Conservation (phyloP, 1,140 invertebrate species). For the Tetranychus urticae region DNA sequence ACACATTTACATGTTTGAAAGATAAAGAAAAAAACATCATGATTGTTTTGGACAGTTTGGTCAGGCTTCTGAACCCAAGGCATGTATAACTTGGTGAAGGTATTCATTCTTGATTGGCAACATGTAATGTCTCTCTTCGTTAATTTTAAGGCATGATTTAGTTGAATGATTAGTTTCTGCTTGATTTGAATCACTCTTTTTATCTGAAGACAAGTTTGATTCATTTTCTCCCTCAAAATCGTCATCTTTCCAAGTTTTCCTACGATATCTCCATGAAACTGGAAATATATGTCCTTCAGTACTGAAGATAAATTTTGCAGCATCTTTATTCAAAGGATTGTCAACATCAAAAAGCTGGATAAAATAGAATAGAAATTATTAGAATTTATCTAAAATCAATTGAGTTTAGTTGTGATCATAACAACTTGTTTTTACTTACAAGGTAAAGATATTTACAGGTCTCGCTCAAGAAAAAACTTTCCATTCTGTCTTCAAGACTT, state of each 20-base stretch:
- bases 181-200: background rate
- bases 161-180: conserved; percentile 1
- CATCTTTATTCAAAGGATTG: conserved; percentile 34
- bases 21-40: too few species aligned
- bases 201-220: background rate
- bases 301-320: conserved; percentile 33
- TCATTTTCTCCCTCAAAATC: background rate
- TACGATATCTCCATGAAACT: conserved; percentile 23
- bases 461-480: conserved; percentile 92
- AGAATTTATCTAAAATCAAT: background rate
- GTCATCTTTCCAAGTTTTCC: conserved; percentile 18
- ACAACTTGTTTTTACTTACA: conserved; percentile 21
- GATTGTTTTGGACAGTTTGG: too few species aligned
- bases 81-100: conserved; percentile 25
- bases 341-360: conserved; percentile 38
- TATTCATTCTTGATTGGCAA: conserved; percentile 29
- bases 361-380: background rate
- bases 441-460: conserved; percentile 92
- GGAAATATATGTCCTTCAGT: conserved; percentile 44
- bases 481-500: conserved; percentile 89
- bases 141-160: conserved; percentile 23
- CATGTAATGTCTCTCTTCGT: conserved; percentile 24
- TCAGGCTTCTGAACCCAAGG: conserved; percentile 12
- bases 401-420: background rate
- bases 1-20: too few species aligned